Evolutionary conservation across 2,113 vertebrate species (phyloP), one percentile per base, ranked within the genome.

Genomic region (Ptychochromis oligacanthus): DNA sequence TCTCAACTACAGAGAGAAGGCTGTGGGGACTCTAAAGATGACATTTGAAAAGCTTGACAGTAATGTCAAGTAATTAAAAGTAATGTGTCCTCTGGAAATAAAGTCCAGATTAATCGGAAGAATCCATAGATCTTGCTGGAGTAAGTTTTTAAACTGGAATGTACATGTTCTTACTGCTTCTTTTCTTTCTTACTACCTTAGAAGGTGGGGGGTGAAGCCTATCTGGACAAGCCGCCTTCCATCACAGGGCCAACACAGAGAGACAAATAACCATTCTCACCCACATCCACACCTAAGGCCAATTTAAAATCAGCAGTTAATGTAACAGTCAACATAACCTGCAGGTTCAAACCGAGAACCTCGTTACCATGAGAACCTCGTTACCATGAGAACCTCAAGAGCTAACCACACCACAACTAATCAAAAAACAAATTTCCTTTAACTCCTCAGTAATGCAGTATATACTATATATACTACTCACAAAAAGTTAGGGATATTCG

Each of bases 41-140:
- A 82, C 64, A 77, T 62, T 78, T 40, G 18, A 56, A 79, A 74
- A 83, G 72, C 26, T 64, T 17, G 40, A 56, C 28, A 38, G 13
- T 17, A 10, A 75, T 72, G 43, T 72, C 43, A 31, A 52, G 17
- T 24, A 31, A 72, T 31, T 72, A 31, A 52, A 18, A 28, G 46
- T 67, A 49, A 52, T 54, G 26, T n/a, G 31, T 58, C 54, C n/a
- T 72, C 24, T n/a, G 28, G 36, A 43, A 75, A 80, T 18, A 31
- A 43, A 17, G 2, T 6, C 2, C n/a, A 2, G 15, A 46, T 31
- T 54, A 46, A 40, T 77, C 10, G 8, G 12, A 77, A 57, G 11
- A 5, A 31, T 60, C 18, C 40, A 62, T 28, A 75, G 64, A 82
- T 24, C 6, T 43, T 60, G 8, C 24, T 46, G 59, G 52, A 24